Percentiles rank a stretch among this genome's conserved stretches.
These are phyloP conservation scores for Taphrorychus bicolor DNA, from an alignment of 2,888 invertebrate genomes.

Conservation along the genomic window DNA sequence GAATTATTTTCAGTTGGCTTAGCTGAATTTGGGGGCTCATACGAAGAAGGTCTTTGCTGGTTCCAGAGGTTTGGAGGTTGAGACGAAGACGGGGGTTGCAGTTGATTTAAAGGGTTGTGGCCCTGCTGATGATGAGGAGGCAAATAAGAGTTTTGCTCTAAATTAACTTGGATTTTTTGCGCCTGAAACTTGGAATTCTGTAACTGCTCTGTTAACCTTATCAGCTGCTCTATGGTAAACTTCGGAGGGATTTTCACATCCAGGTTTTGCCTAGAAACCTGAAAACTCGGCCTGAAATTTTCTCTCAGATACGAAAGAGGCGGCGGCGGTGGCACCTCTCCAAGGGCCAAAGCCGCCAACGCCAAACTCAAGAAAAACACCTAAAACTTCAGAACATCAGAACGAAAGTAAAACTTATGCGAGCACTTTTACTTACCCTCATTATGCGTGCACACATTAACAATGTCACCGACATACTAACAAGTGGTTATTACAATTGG, in stretches of 20 bases:
- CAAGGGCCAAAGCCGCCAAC: not conserved
- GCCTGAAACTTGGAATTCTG: slow-evolving; percentile 16
- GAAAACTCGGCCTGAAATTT: slow-evolving; percentile 41
- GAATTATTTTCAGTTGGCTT: too few species aligned
- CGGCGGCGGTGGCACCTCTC: slow-evolving; percentile 43
- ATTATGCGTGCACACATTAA: slow-evolving; percentile 37
- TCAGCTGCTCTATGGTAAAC: slow-evolving; percentile 40
- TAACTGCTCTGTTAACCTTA: slow-evolving; percentile 35
- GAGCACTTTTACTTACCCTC: slow-evolving; percentile 48
- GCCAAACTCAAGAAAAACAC: slow-evolving; percentile 37
- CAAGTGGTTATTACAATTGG: slow-evolving; percentile 38
- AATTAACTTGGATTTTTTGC: slow-evolving; percentile 7
- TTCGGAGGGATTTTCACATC: slow-evolving; percentile 24
- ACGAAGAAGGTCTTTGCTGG: too few species aligned
- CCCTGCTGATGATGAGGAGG: slow-evolving; percentile 20
- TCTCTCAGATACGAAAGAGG: slow-evolving; percentile 22
- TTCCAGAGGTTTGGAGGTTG: slow-evolving; percentile 10
- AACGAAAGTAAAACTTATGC: slow-evolving; percentile 43
- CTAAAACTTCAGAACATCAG: slow-evolving; percentile 17
- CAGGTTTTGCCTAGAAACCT: slow-evolving; percentile 9
- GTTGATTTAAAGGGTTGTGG: slow-evolving; percentile 20
- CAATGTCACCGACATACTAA: slow-evolving; percentile 27
- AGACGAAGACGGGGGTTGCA: slow-evolving; percentile 13
- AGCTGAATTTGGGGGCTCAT: too few species aligned
- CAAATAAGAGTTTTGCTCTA: slow-evolving; percentile 12